Conservation (phyloP, 2,113 vertebrate genomes). For the Pluvianellus socialis region DNA sequence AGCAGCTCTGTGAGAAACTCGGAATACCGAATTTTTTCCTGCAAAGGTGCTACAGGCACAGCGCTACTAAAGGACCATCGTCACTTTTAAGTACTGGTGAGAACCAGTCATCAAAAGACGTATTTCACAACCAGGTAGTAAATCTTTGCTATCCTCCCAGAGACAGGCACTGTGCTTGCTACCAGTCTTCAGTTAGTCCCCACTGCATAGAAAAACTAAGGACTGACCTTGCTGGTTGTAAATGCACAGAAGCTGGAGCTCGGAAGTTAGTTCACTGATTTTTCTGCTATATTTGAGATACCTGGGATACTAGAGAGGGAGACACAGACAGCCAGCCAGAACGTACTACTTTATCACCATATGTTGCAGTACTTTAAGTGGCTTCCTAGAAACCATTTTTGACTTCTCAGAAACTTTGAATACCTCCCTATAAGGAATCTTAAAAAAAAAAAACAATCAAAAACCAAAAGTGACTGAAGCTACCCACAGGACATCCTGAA, state of each 20-base stretch:
- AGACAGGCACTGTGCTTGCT: neutral
- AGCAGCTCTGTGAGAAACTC: neutral
- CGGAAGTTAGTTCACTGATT: neutral
- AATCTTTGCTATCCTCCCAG: neutral
- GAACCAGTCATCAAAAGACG: neutral
- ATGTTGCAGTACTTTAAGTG: neutral
- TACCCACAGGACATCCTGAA: neutral
- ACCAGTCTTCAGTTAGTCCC: neutral
- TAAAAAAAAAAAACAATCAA: too few species aligned
- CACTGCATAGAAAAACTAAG: neutral
- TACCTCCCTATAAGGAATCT: neutral
- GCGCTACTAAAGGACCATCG: neutral
- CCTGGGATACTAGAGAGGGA: neutral
- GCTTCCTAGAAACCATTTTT: neutral
- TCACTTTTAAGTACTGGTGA: neutral
- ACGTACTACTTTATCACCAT: neutral
- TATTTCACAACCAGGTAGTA: neutral
- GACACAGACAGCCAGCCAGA: neutral
- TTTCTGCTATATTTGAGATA: neutral
- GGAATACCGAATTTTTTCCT: neutral
- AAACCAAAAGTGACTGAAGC: neutral
- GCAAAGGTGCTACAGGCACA: neutral
- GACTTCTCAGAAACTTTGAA: conserved; percentile 6
- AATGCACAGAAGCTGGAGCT: neutral
- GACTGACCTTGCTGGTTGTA: neutral